These are phyloP conservation scores for Melanogrammus aeglefinus DNA, from an alignment of 2,797 vertebrate species.

Conservation along the genomic window DNA sequence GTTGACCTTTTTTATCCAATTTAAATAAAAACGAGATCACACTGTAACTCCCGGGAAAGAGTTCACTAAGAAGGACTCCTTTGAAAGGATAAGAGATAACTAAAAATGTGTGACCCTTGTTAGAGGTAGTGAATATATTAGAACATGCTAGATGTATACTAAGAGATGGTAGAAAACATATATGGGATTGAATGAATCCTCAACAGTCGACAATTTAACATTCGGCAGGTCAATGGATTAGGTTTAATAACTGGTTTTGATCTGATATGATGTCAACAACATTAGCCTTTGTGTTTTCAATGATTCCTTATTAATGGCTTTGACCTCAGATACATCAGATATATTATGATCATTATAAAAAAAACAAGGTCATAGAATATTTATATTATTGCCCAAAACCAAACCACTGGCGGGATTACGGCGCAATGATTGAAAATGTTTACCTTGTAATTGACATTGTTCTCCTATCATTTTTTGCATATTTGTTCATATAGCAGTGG, in stretches of 20 bases:
- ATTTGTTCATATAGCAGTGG: background rate
- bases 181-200: background rate
- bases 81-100: background rate
- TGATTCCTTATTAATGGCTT: no score
- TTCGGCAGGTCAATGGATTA: background rate
- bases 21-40: background rate
- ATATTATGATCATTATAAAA: background rate
- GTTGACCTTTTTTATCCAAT: background rate
- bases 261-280: no score
- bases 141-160: background rate
- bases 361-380: background rate
- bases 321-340: background rate
- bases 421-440: no score
- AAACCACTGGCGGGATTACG: background rate
- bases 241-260: no score
- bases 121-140: background rate
- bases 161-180: background rate
- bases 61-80: background rate
- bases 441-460: background rate
- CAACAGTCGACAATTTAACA: no score
- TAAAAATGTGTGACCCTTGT: background rate
- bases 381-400: background rate
- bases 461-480: background rate
- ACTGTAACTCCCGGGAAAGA: background rate
- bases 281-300: no score